Base-by-base conservation (phyloP, 2,888 invertebrate genomes). In the Luperina testacea region DNA sequence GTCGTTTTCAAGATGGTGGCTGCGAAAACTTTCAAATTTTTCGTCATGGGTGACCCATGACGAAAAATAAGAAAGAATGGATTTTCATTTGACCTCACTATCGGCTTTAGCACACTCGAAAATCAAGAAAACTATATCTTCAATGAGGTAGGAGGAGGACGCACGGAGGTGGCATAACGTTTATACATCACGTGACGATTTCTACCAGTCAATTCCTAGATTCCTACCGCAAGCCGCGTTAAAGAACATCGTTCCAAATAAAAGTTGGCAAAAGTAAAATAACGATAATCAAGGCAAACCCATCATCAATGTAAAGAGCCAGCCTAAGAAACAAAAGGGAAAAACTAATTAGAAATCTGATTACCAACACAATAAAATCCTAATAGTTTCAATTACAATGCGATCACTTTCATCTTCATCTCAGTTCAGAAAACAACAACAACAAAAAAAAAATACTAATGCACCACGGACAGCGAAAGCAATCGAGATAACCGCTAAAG, bases 331-430 rank as follows among this genome's bases (percentile, higher is more conserved):
- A 78, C 27, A 83, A 82, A 69, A 68, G 20, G 63, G 81, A 78
- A 77, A 77, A 74, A 48, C 72, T 82, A 63, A 88, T 87, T 85
- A 88, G 82, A 88, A 88, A 89, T 86, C 82, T 72, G 75, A 82
- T 83, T 78, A 75, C 65, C 48, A 82, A 69, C 67, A 81, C 82
- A 90, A 89, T 84, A 83, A 84, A 88, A 88, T 81, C 74, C 73
- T 87, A 90, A 89, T 90, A 85, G 81, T 77, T 72, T 78, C 80
- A 67, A 77, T 68, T 74, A 83, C 82, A 88, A 84, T 78, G 67
- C 88, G 75, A 81, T 82, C 83, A 89, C 89, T 90, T 90, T 90
- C 89, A 89, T 88, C 85, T 89, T 89, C 87, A 84, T 85, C 86
- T 76, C 57, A 70, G 80, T 81, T 79, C 45, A 80, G n/a, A 83